Base-by-base conservation (phyloP, 2,797 vertebrate genomes). In the Acestrorhynchus altus region DNA sequence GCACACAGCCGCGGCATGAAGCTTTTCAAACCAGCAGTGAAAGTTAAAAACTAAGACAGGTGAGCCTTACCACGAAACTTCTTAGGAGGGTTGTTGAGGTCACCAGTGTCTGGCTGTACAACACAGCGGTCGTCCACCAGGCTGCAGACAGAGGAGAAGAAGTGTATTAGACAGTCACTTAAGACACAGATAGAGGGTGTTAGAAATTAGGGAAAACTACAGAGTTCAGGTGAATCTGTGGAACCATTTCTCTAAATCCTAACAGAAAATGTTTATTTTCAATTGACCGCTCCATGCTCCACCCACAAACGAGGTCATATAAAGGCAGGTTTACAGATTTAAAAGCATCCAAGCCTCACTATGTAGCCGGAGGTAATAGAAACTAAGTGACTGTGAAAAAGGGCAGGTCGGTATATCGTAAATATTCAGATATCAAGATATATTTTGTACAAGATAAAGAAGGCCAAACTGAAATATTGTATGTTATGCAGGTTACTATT, bases 91-190 rank as follows among this genome's bases (percentile, higher is more conserved):
- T 98, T 98, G 91, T 96, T 97, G 83, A 99, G 96, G 89, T 99
- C 98, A 0, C 98, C 98, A 0, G 97, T 92, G 87, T 99, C 97
- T 56, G 98, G 98, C 87, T 99, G 98, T 1, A 99, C 97, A 69
- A 99, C 98, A 86, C 98, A 98, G 31, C 98, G 95, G 78, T 99
- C 98, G 83, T 99, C 98, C 83, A 99, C 98, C 83, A 99, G 95
- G 85, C 98, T 99, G 91, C 26, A 84, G 85, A 91, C 57, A 90
- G 81, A 83, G 59, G 35, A 2, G 6, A 35, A 57, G 22, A 54
- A 56, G 39, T 69, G 15, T 67, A 61, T 57, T 47, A 84, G 39
- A 74, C 3, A 72, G 8, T 72, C 10, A 1, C 47, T 18, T 9
- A 9, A 28, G 10, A 28, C 12, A 64, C 47, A 44, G 28, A 44